Evolutionary conservation across 2,888 invertebrate species (phyloP).

Genomic region (Ligdia adustata): DNA sequence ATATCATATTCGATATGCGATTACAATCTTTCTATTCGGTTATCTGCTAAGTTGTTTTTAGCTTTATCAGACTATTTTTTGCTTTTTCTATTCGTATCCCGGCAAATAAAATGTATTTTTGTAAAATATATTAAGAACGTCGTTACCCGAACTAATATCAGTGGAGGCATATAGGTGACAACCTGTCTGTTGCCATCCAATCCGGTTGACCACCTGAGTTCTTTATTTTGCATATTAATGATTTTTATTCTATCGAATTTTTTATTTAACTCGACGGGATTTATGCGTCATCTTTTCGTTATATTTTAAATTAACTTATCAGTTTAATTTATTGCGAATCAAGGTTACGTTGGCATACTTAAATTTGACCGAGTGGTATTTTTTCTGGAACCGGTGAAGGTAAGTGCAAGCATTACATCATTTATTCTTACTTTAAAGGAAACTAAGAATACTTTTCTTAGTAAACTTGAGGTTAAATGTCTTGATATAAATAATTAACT

Average conservation of each 20-base stretch:
- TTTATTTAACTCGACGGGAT: slow-evolving; percentile 52
- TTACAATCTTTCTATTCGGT: too few relatives aligned
- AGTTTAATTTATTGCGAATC: slow-evolving; percentile 16
- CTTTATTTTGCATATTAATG: slow-evolving; percentile 74
- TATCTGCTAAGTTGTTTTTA: too few relatives aligned
- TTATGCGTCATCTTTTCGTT: slow-evolving; percentile 39
- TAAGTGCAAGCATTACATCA: slow-evolving; percentile 29
- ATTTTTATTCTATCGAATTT: slow-evolving; percentile 60
- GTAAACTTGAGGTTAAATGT: slow-evolving; percentile 18
- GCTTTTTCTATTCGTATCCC: too few relatives aligned
- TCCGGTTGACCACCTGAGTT: slow-evolving; percentile 79
- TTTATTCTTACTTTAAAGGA: slow-evolving; percentile 24
- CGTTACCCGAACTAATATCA: slow-evolving; percentile 54
- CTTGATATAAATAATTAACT: slow-evolving; percentile 31
- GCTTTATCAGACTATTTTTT: too few relatives aligned
- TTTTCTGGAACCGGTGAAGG: slow-evolving; percentile 19
- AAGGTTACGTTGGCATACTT: slow-evolving; percentile 22
- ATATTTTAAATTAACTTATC: slow-evolving; percentile 45
- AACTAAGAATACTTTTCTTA: slow-evolving; percentile 21
- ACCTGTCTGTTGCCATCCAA: slow-evolving; percentile 74
- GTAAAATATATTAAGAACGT: slow-evolving; percentile 51
- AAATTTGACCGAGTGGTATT: background rate
- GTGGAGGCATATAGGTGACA: slow-evolving; percentile 65
- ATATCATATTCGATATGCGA: too few relatives aligned
- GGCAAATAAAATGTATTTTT: too few relatives aligned